phyloP scores from a whole-genome alignment of 2,888 invertebrate species.

The Timema cristinae region DNA sequence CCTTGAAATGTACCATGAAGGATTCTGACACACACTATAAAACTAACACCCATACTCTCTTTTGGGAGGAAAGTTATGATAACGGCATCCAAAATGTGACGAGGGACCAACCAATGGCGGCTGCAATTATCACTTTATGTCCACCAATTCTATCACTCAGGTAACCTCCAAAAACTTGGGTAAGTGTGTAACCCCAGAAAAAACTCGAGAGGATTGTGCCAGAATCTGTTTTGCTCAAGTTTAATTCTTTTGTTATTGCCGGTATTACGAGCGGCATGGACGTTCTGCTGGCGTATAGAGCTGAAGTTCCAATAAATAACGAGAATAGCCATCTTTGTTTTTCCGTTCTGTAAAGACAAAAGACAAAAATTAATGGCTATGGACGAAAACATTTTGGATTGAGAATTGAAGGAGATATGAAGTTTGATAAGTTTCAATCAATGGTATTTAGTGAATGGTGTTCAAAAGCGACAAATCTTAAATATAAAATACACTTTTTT shows the following conservation, averaged over 20 bases:
- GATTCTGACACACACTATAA: slow-evolving; percentile 57
- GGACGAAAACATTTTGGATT: not conserved
- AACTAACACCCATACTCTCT: slow-evolving; percentile 49
- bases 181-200: slow-evolving; percentile 71
- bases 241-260: slow-evolving; percentile 57
- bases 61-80: slow-evolving; percentile 48
- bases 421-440: not conserved
- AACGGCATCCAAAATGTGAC: slow-evolving; percentile 54
- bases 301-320: slow-evolving; percentile 59
- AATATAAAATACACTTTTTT: not conserved
- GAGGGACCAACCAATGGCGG: slow-evolving; percentile 57
- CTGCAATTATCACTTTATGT: slow-evolving; percentile 57
- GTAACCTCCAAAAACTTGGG: slow-evolving; percentile 56
- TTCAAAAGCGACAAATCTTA: not conserved
- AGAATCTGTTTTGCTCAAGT: slow-evolving; percentile 65
- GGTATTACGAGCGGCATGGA: slow-evolving; percentile 63
- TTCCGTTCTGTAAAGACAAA: slow-evolving; percentile 45
- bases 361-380: slow-evolving; percentile 1
- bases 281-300: slow-evolving; percentile 62
- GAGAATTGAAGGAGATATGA: not conserved
- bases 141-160: slow-evolving; percentile 60
- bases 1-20: slow-evolving; percentile 63
- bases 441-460: not conserved
- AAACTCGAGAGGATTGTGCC: slow-evolving; percentile 67
- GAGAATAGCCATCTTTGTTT: slow-evolving; percentile 56